Evolutionary conservation across 2,113 vertebrate species (phyloP), one percentile per base, ranked within the genome.

Genomic region (Cavia porcellus): DNA sequence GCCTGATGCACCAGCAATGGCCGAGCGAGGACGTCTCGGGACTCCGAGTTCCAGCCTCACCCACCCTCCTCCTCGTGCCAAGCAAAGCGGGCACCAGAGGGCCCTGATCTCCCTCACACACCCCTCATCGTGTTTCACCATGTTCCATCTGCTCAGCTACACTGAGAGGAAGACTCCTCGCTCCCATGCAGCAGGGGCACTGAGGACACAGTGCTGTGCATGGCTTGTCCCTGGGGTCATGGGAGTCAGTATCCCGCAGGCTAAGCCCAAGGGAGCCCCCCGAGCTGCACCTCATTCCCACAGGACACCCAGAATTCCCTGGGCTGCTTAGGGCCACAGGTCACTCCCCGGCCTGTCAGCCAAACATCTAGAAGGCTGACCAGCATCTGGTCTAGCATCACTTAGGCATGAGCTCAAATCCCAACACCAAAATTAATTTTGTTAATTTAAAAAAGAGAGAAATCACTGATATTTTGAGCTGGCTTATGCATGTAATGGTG

Each of bases 381-480:
- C 32, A 9, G 35, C 2, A 32, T 25, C 47, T 72, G 52, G 52
- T 61, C 61, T 6, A 24, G 55, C 38, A 89, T 61, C 61, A 72
- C 77, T 94, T 82, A 61, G 35, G 32, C 79, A 82, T 19, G 30
- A 74, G 80, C 30, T 93, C 93, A 89, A 95, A 93, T 94, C 79
- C 79, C 90, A 89, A 89, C 94, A 90, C 52, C 82, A 82, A 97
- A 92, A 86, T 85, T 85, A 89, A 94, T 91, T 94, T 89, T 47
- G 74, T 96, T 90, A 75, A 85, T 61, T 64, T n/a, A 83, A 66
- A 12, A 50, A 35, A 10, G 45, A 45, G 79, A 77, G 45, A 38
- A 64, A 74, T 61, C 24, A 30, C 25, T 81, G 62, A 0, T 14
- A 47, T 64, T 72, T 55, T 38, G 66, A 24, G 7, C 3, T 35